A percentile compares a stretch with the other conserved stretches of the same genome.
Evolutionary conservation across 2,797 vertebrate genomes (phyloP).

Genomic region (Acanthurus tractus): DNA sequence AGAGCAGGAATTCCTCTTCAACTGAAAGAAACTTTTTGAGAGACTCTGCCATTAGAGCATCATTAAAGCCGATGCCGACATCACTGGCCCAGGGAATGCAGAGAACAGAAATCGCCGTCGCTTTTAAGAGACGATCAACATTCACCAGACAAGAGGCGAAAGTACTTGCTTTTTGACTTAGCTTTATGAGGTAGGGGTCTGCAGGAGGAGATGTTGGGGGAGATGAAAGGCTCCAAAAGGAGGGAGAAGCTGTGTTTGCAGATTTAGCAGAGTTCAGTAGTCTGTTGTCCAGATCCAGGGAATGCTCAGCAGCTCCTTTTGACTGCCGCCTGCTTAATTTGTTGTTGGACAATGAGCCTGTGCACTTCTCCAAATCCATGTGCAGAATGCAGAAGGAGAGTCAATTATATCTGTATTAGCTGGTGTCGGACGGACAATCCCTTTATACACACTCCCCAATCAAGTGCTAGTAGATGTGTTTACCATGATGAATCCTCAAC

Average conservation of each 20-base stretch:
- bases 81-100: constrained; percentile 61
- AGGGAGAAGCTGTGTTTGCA: constrained; percentile 79
- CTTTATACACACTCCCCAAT: constrained; percentile 82
- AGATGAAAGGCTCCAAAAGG: constrained; percentile 79
- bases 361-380: constrained; percentile 83
- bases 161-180: constrained; percentile 86
- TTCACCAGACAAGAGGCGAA: constrained; percentile 69
- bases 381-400: constrained; percentile 87
- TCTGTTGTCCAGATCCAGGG: constrained; percentile 79
- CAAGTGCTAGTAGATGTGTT: constrained; percentile 78
- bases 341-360: constrained; percentile 84
- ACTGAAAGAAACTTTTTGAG: constrained; percentile 66
- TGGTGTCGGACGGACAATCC: constrained; percentile 83
- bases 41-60: constrained; percentile 66
- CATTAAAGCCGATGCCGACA: constrained; percentile 70
- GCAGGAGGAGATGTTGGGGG: constrained; percentile 72
- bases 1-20: constrained; percentile 75
- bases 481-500: constrained; percentile 69
- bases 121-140: constrained; percentile 71
- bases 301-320: constrained; percentile 84
- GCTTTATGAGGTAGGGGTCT: constrained; percentile 76
- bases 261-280: constrained; percentile 84
- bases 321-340: constrained; percentile 84
- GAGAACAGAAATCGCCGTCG: constrained; percentile 58
- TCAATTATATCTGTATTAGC: constrained; percentile 91